Percentiles rank a stretch among this genome's conserved stretches.
These are phyloP conservation scores for Enteromius anoplus DNA, from an alignment of 2,797 vertebrate genomes.

Conservation along the genomic window DNA sequence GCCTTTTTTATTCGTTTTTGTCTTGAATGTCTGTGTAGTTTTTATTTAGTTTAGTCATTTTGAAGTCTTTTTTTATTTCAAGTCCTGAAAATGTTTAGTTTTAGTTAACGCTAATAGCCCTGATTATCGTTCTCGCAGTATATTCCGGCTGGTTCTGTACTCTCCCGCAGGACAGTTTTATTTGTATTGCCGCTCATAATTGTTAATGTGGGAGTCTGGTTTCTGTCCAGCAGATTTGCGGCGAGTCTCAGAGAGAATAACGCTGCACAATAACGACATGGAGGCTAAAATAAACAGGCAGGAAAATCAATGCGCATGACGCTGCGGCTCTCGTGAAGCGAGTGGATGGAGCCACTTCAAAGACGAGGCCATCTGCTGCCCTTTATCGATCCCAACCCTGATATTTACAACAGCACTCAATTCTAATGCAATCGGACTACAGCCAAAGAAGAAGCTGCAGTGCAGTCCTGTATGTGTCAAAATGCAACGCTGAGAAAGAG, in stretches of 20 bases:
- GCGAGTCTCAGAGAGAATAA: background rate
- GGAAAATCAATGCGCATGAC: constrained; percentile 26
- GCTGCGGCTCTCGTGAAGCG: constrained; percentile 2
- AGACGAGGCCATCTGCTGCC: constrained; percentile 42
- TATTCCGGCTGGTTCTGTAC: background rate
- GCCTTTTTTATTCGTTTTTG: too few relatives aligned
- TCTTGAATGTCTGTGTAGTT: too few relatives aligned
- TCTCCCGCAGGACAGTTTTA: background rate
- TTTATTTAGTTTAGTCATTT: too few relatives aligned
- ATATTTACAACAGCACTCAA: constrained; percentile 42
- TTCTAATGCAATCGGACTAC: constrained; percentile 61
- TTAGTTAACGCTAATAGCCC: background rate
- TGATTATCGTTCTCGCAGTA: background rate
- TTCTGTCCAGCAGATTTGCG: background rate
- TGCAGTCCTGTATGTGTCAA: background rate
- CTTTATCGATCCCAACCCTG: constrained; percentile 56
- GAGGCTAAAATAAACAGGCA: constrained; percentile 54
- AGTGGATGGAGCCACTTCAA: constrained; percentile 32
- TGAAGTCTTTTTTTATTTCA: background rate
- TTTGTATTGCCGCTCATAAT: background rate
- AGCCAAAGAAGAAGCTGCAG: background rate
- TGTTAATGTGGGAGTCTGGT: constrained; percentile 1
- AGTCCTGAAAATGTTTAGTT: background rate
- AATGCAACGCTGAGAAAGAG: background rate
- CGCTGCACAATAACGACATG: constrained; percentile 17